Evolutionary conservation across 2,113 vertebrate genomes (phyloP), one percentile per base, ranked within the genome.

Genomic region (Channa maculata): DNA sequence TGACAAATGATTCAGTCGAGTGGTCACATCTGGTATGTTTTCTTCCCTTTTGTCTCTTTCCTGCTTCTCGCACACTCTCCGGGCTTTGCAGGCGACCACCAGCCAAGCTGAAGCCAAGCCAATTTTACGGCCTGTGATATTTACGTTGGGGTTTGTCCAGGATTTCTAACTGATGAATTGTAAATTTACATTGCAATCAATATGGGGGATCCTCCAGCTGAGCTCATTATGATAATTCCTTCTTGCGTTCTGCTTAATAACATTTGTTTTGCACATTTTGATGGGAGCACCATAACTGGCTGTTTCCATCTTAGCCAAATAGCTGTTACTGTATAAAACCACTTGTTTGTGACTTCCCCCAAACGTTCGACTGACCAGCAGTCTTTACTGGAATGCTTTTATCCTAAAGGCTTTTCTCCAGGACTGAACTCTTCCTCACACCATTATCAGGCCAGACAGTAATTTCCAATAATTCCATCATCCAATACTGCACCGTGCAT

Each of bases 41-140:
- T 85, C 80, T 78, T 89, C 84, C 69, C n/a, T 87, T 88, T 86
- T 85, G 81, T 92, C 66, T 80, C 67, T 71, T 80, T 79, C 72
- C 45, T 64, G 59, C 71, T 66, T 59, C 69, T 10, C 70, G 75
- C 61, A 44, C 59, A 75, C 77, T 83, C 41, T 61, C 24, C 53
- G 36, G 33, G 71, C 45, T 74, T 64, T 34, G 50, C 62, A 52
- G 69, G 48, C 83, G 91, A 93, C 94, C 94, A 93, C 92, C 92
- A 93, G 87, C 88, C 43, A 77, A 90, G 92, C 87, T 90, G 90
- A 92, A 68, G 55, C 64, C 3, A 9, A 55, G 93, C 91, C 93
- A 93, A 60, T 88, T 48, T 75, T 77, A 86, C 67, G 84, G 79
- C 84, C 83, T 65, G 82, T 62, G 36, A 80, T 93, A 91, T 93